phyloP scores from a whole-genome alignment of 2,113 vertebrate species.

The Hippocampus abdominalis region DNA sequence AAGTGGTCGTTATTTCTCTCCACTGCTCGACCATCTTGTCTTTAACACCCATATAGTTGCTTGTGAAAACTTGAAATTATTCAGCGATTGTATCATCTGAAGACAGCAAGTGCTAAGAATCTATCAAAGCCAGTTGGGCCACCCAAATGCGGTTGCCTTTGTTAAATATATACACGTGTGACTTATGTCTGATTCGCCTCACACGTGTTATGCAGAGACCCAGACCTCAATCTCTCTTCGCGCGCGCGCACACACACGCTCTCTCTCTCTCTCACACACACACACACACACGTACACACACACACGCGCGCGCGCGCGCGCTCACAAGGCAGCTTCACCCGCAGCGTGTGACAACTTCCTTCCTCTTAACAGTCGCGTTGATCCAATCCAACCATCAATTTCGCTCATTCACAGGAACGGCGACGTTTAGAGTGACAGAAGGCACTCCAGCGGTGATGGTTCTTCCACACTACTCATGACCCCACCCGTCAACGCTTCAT shows the following conservation, averaged over 20 bases:
- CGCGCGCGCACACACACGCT: background rate
- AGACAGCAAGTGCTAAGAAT: background rate
- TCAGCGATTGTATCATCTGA: background rate
- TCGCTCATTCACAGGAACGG: conserved; percentile 3
- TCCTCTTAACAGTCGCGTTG: conserved; percentile 41
- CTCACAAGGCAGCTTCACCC: conserved; percentile 1
- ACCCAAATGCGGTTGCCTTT: background rate
- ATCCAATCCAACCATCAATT: conserved; percentile 26
- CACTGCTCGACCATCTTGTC: background rate
- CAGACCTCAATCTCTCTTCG: background rate
- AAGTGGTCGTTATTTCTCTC: background rate
- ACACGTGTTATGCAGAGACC: background rate
- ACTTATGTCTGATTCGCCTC: too few species aligned
- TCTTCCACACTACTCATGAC: background rate
- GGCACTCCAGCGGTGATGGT: background rate
- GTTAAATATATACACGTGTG: background rate
- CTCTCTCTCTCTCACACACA: too few species aligned
- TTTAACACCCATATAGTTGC: background rate
- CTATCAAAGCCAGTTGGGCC: background rate
- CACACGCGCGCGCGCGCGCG: background rate
- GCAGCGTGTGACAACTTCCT: conserved; percentile 48
- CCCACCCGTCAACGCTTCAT: background rate
- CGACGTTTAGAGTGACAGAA: background rate
- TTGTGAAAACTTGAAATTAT: background rate
- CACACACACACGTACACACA: background rate